Evolutionary conservation across 1,140 invertebrate genomes (phyloP).

Genomic region (Euura saliciscinereae): DNA sequence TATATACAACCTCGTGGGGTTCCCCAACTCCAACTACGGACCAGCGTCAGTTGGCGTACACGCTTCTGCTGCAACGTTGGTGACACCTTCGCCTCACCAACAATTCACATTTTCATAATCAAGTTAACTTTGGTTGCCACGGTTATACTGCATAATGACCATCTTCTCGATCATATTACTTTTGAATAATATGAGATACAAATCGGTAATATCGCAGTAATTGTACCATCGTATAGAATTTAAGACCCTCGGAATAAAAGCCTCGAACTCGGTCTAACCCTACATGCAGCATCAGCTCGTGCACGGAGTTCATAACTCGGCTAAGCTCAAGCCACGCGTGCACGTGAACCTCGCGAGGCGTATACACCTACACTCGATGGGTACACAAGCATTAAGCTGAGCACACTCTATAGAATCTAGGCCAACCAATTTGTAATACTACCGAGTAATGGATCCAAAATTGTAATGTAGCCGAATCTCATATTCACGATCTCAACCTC

Average conservation of each 20-base stretch:
- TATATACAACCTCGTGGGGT: too few relatives aligned
- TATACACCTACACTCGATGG: constrained; percentile 2
- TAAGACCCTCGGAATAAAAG: neutral
- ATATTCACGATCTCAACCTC: neutral
- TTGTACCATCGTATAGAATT: too few relatives aligned
- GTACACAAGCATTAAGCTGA: constrained; percentile 9
- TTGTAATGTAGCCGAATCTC: neutral
- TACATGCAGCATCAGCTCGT: constrained; percentile 8
- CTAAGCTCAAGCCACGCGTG: neutral
- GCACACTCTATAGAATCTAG: neutral
- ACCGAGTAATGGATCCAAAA: neutral
- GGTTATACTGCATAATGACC: too few relatives aligned
- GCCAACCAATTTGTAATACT: neutral
- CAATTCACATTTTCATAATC: too few relatives aligned
- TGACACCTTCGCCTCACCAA: too few relatives aligned
- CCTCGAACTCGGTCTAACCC: neutral
- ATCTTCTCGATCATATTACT: too few relatives aligned
- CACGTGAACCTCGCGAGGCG: neutral
- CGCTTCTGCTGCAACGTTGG: too few relatives aligned
- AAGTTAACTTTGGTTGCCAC: too few relatives aligned
- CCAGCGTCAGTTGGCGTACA: too few relatives aligned
- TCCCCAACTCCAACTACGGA: too few relatives aligned
- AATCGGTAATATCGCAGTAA: too few relatives aligned
- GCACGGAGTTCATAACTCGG: constrained; percentile 11
- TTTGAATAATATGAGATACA: too few relatives aligned